These are phyloP conservation scores for Biston stratarius DNA, from an alignment of 2,888 invertebrate species.

Conservation along the genomic window DNA sequence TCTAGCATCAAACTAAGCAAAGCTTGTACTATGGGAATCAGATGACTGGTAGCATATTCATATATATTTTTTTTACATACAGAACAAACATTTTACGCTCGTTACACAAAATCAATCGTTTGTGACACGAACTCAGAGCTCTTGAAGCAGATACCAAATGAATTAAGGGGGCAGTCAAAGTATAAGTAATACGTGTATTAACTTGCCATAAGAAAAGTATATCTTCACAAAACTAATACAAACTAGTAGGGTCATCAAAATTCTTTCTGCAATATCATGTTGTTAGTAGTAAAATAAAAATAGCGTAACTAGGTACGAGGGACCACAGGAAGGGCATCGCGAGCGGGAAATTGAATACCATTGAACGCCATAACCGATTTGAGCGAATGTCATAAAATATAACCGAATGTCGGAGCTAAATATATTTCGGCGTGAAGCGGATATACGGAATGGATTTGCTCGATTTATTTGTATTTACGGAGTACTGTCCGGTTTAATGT, in stretches of 20 bases:
- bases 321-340: slow-evolving; percentile 10
- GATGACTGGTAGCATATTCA: too few relatives aligned
- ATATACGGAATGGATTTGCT: slow-evolving; percentile 58
- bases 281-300: slow-evolving; percentile 3
- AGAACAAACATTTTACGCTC: too few relatives aligned
- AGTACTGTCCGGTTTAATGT: slow-evolving; percentile 25
- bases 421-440: slow-evolving; percentile 63
- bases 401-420: slow-evolving; percentile 62
- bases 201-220: too few relatives aligned
- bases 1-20: too few relatives aligned
- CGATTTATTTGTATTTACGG: slow-evolving; percentile 58
- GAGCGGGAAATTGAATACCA: slow-evolving; percentile 75
- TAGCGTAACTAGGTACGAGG: not conserved
- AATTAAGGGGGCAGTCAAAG: too few relatives aligned
- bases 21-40: too few relatives aligned
- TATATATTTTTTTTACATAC: too few relatives aligned
- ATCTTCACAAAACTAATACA: too few relatives aligned
- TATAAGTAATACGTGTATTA: too few relatives aligned
- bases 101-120: too few relatives aligned
- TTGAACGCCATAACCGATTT: slow-evolving; percentile 70
- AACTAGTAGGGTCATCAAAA: not conserved
- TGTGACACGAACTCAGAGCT: too few relatives aligned
- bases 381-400: slow-evolving; percentile 70
- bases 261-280: not conserved
- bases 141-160: too few relatives aligned